Base-by-base conservation (phyloP, 2,797 vertebrate species). In the Eleutherodactylus coqui region DNA sequence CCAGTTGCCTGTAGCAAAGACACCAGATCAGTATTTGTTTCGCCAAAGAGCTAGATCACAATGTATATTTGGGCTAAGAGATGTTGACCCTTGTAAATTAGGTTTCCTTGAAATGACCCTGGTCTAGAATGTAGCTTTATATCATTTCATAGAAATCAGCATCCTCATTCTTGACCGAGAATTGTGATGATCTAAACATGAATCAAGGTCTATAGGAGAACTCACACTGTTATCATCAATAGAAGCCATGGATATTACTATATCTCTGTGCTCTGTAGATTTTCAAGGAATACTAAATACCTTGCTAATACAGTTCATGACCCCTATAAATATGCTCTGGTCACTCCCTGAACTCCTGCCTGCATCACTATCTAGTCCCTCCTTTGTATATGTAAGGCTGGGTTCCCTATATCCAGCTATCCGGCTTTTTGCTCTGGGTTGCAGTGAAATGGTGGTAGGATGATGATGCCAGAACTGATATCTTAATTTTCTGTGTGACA, bases 21-120 rank as follows among this genome's bases (percentile, higher is more conserved):
- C 69, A 87, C 77, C 86, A 84, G 80, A 87, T 80, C 82, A 34
- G 77, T 87, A 79, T 87, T 87, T 87, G 77, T 87, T 87, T 87
- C 82, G 81, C 82, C 86, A 84, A 84, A 87, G 70, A 58, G 86
- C 82, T n/a, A 58, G 76, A 81, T 76, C 86, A 84, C 55, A 84
- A 87, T 87, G 75, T 84, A 84, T 85, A 84, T 87, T 84, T 79
- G 69, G 86, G 36, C 67, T 81, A 70, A 67, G 16, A 77, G 82
- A 84, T 45, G 77, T 45, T 87, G 86, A 87, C 86, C 82, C 55
- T 67, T 87, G 82, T 87, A 87, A 84, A 87, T 87, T 80, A 87
- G 58, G 86, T 76, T 87, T 84, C 76, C 82, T 87, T 55, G 82
- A 85, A 87, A 75, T 87, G 82, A 87, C 86, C 86, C 45, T n/a